Conservation (phyloP, 2,888 invertebrate species). For the Drosophila tanythrix region DNA sequence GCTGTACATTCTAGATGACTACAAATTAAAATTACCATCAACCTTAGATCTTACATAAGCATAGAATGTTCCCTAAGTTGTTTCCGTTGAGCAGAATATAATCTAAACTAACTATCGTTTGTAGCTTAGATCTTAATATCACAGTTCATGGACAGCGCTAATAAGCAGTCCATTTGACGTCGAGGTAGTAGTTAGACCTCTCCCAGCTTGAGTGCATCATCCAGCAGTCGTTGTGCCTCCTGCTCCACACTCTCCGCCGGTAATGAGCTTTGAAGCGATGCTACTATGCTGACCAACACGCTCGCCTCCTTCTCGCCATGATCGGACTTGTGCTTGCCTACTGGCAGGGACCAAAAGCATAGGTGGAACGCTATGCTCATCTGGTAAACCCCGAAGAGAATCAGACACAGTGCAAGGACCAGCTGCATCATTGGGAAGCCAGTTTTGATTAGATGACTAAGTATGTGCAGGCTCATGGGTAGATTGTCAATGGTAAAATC, state of each 20-base stretch:
- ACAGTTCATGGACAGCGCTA: conserved; percentile 45
- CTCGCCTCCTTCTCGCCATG: conserved; percentile 39
- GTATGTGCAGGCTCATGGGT: conserved; percentile 84
- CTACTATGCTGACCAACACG: conserved; percentile 34
- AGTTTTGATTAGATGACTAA: conserved; percentile 86
- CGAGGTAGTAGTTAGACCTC: conserved; percentile 40
- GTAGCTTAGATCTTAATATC: conserved; percentile 61
- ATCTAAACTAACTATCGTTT: conserved; percentile 64
- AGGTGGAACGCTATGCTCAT: conserved; percentile 81
- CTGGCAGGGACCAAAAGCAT: conserved; percentile 71
- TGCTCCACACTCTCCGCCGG: conserved; percentile 23
- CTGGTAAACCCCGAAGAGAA: conserved; percentile 85
- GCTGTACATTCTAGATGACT: conserved; percentile 59
- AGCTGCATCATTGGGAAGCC: conserved; percentile 86
- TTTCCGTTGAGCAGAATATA: conserved; percentile 69
- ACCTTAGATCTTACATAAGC: conserved; percentile 68
- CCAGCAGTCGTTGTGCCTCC: conserved; percentile 62
- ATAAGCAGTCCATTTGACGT: conserved; percentile 22
- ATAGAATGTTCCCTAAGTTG: conserved; percentile 76
- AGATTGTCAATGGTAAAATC: conserved; percentile 86
- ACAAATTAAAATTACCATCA: conserved; percentile 49
- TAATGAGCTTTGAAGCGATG: conserved; percentile 43
- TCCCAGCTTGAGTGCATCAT: conserved; percentile 13
- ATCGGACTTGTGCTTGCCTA: conserved; percentile 41
- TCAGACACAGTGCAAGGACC: conserved; percentile 85